phyloP scores from a whole-genome alignment of 2,113 vertebrate species.

The Nycticebus coucang region DNA sequence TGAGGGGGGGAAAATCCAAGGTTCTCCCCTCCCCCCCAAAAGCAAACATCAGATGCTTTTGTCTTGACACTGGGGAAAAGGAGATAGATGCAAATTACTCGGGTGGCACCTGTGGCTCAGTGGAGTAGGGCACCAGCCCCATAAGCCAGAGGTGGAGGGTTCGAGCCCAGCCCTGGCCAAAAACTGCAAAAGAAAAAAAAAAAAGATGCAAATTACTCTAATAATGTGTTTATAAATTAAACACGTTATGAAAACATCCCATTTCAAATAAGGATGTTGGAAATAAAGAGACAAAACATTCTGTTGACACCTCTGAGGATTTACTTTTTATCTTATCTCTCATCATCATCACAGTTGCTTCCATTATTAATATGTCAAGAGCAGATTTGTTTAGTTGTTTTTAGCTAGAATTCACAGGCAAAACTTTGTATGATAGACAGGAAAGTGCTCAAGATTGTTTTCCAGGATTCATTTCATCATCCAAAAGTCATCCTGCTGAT shows the following conservation, averaged over 20 bases:
- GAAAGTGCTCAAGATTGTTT: neutral
- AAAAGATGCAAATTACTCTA: slow-evolving; percentile 12
- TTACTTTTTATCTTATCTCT: slow-evolving; percentile 36
- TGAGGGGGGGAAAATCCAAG: neutral
- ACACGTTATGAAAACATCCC: neutral
- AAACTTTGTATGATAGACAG: neutral
- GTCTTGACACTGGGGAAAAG: neutral
- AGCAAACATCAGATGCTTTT: neutral
- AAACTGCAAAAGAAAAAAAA: too few species aligned
- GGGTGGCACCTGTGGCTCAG: too few species aligned
- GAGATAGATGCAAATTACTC: neutral
- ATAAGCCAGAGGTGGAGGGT: too few species aligned
- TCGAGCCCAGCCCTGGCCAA: too few species aligned
- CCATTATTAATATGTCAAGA: slow-evolving; percentile 64
- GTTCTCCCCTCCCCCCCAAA: too few species aligned
- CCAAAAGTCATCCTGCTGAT: neutral
- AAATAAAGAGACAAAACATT: slow-evolving; percentile 11
- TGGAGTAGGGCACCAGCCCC: too few species aligned
- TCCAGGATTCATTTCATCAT: neutral
- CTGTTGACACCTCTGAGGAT: neutral
- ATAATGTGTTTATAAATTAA: neutral
- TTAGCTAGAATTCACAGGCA: neutral
- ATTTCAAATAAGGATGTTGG: slow-evolving; percentile 17
- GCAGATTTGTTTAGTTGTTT: slow-evolving; percentile 12
- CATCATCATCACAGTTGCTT: neutral